Base-by-base conservation (phyloP, 2,113 vertebrate species). In the Polypterus bichir region DNA sequence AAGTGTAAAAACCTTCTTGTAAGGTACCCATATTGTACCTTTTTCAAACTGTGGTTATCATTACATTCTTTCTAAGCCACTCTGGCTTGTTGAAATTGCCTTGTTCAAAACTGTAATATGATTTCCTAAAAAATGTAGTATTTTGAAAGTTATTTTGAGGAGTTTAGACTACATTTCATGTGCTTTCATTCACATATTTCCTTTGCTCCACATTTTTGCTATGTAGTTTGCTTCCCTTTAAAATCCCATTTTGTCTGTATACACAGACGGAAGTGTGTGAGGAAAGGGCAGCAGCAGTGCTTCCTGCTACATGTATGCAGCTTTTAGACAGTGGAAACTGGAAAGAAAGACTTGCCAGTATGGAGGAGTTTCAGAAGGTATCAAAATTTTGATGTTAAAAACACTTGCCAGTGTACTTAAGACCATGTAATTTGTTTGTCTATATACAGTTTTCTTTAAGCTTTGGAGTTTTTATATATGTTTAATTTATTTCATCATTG, bases 311-410 rank as follows among this genome's bases (percentile, higher is more conserved):
- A 54, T 99, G 96, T 70, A 80, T 99, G 72, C 91, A 94, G 68
- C 88, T 89, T 69, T 58, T 99, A 60, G 93, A 94, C 70, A 97
- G 94, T 1, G 75, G 86, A 68, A 98, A 96, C 75, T 99, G 96
- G 95, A 99, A 99, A 71, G 96, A 99, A 76, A 87, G 96, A 54
- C 83, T 99, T 69, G 93, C 94, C 49, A 93, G 92, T 77, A 97
- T 97, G 94, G 96, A 98, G 68, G 96, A 98, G 59, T 99, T 99
- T 75, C 93, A 97, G 68, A 92, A 84, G 87, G 96, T 98, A 69
- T 46, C 49, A 60, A 56, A 7, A 52, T 8, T 6, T 44, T 3
- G 4, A n/a, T n/a, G n/a, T n/a, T n/a, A n/a, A n/a, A n/a, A n/a
- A n/a, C 7, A 46, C 47, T 59, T 47, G 51, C 48, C 48, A 61